phyloP scores from a whole-genome alignment of 2,797 vertebrate species.

The Vipera ursinii region DNA sequence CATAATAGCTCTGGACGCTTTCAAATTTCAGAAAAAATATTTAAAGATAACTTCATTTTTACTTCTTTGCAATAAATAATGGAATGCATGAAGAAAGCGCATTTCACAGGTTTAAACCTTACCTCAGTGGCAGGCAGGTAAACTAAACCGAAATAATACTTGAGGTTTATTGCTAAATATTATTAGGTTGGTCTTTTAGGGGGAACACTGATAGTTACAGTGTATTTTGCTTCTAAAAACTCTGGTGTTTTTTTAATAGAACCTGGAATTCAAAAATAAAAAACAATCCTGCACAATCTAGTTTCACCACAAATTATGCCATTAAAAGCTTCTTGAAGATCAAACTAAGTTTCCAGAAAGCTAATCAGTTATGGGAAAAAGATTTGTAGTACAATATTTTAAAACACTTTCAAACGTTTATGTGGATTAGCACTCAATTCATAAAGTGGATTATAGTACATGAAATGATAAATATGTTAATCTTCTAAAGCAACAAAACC shows the following conservation, averaged over 20 bases:
- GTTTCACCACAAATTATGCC: background rate
- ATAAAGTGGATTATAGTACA: background rate
- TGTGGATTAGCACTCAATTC: background rate
- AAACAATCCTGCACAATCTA: background rate
- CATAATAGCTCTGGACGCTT: background rate
- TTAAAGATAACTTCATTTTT: background rate
- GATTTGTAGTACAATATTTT: background rate
- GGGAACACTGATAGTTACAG: background rate
- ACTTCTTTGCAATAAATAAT: background rate
- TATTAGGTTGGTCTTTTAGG: background rate
- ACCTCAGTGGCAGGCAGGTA: background rate
- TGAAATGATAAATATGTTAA: background rate
- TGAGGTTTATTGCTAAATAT: background rate
- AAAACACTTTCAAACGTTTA: background rate
- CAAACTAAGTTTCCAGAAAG: background rate
- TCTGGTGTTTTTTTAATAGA: background rate
- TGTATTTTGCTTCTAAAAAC: background rate
- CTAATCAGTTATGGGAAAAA: background rate
- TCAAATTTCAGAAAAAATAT: background rate
- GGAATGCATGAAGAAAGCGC: background rate
- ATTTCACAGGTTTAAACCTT: background rate
- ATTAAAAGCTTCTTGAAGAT: background rate
- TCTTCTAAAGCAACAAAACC: background rate
- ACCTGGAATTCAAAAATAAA: background rate
- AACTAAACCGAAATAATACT: background rate